Percentiles rank a stretch among this genome's conserved stretches.
phyloP scores from a whole-genome alignment of 2,113 vertebrate genomes.

The Elaphurus davidianus region DNA sequence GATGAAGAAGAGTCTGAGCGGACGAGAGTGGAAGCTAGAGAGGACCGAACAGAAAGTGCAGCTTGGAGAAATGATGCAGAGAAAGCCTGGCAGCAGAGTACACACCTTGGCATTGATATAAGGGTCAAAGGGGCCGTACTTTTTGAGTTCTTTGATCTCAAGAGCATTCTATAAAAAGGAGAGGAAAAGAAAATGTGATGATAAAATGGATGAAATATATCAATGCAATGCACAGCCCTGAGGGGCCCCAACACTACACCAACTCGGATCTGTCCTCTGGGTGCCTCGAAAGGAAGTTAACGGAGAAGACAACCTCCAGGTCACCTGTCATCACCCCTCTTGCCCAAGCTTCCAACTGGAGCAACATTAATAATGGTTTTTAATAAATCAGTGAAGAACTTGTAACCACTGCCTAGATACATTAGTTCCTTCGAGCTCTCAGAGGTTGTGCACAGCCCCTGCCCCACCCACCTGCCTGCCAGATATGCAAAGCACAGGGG shows the following conservation, averaged over 20 bases:
- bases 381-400: not conserved
- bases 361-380: not conserved
- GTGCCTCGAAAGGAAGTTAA: not conserved
- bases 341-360: not conserved
- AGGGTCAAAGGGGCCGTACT: constrained; percentile 99
- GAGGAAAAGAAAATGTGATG: constrained; percentile 86
- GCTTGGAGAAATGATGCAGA: constrained; percentile 77
- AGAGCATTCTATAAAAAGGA: constrained; percentile 98
- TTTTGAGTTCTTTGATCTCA: constrained; percentile 99
- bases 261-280: not conserved
- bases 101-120: constrained; percentile 99
- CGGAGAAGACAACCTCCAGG: not conserved
- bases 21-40: not conserved
- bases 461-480: not conserved
- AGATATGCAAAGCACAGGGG: not conserved
- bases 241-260: constrained; percentile 51
- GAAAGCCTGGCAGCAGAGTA: constrained; percentile 86
- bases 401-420: not conserved
- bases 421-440: not conserved
- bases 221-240: constrained; percentile 80
- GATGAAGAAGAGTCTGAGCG: constrained; percentile 66
- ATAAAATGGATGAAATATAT: constrained; percentile 86
- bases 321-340: not conserved
- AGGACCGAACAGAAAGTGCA: constrained; percentile 37
- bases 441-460: not conserved